Percentiles rank a stretch among this genome's conserved stretches.
Conservation (phyloP, 2,888 invertebrate species). For the Drosophila ezoana region DNA sequence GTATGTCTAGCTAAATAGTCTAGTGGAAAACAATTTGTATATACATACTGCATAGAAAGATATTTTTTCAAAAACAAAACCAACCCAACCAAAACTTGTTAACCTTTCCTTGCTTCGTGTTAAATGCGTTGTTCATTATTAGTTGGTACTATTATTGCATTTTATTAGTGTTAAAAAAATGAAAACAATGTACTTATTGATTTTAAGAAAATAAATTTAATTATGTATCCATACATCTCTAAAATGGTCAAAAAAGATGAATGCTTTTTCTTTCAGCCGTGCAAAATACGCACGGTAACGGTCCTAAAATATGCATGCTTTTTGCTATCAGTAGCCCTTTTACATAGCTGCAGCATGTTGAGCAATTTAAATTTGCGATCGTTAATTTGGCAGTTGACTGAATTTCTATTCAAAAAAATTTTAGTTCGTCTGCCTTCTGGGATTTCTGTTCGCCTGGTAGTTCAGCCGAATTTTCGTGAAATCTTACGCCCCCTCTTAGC, state of each 20-base stretch:
- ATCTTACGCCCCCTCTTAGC: no score
- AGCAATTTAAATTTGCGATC: no score
- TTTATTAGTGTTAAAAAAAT: slow-evolving; percentile 51
- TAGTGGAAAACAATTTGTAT: slow-evolving; percentile 43
- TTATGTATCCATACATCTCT: slow-evolving; percentile 9
- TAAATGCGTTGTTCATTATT: slow-evolving; percentile 43
- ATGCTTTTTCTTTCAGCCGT: not conserved
- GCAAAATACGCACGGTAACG: no score
- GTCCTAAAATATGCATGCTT: not conserved
- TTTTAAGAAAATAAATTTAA: slow-evolving; percentile 61
- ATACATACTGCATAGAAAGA: slow-evolving; percentile 24
- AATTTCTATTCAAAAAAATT: no score
- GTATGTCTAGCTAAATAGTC: slow-evolving; percentile 18
- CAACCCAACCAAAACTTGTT: slow-evolving; percentile 42
- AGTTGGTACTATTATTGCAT: slow-evolving; percentile 60
- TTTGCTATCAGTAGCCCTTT: not conserved
- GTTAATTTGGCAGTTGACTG: no score
- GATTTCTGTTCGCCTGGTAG: no score
- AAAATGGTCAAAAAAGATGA: no score
- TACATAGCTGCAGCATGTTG: no score
- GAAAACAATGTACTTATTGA: slow-evolving; percentile 54
- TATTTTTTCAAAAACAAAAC: slow-evolving; percentile 37
- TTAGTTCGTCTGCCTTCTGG: no score
- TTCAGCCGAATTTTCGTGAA: no score
- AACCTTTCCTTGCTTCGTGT: slow-evolving; percentile 59